Evolutionary conservation across 2,888 invertebrate species (phyloP), one percentile per base, ranked within the genome.

Genomic region (Itoplectis maculator): DNA sequence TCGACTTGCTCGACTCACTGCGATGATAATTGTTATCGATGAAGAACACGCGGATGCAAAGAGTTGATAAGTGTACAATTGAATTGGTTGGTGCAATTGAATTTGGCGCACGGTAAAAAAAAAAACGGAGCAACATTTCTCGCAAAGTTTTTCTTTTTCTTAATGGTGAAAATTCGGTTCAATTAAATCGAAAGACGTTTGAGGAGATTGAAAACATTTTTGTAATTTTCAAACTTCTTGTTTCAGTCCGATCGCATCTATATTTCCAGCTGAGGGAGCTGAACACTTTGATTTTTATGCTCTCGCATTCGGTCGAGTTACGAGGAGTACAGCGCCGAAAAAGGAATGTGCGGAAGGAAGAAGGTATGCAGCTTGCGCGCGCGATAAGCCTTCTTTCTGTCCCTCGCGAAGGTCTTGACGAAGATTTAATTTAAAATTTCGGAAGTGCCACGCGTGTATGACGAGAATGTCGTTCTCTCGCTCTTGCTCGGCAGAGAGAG

Each of bases 371-470:
- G 70, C 51, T 49, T 59, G 45, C 47, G 51, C 75, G 75, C 69
- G 42, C n/a, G n/a, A n/a, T n/a, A n/a, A n/a, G n/a, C 68, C 70
- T 23, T 42, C 45, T 15, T 59, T 45, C 65, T 51, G 42, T 69
- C 65, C 54, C 69, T 23, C 47, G 29, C 18, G 59, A 15, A 40
- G 2, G 15, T 47, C 40, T 54, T 29, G 74, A 65, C 82, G 72
- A 87, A 87, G 87, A 90, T 90, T 90, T 88, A 91, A 91, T 91
- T 90, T 89, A 85, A 86, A 88, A 90, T 90, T 90, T 91, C 88
- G 88, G 88, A 91, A 90, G 90, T 90, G 88, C 83, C 77, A 18
- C 37, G 66, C 47, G 49, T n/a, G 54, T 18, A 37, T 63, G 49
- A 66, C 29, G 76, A 74, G 54, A 29, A n/a, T n/a, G n/a, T n/a